These are phyloP conservation scores for Chondrosia reniformis DNA, from an alignment of 37 sponge, comb jelly and placozoan species.

Conservation along the genomic window DNA sequence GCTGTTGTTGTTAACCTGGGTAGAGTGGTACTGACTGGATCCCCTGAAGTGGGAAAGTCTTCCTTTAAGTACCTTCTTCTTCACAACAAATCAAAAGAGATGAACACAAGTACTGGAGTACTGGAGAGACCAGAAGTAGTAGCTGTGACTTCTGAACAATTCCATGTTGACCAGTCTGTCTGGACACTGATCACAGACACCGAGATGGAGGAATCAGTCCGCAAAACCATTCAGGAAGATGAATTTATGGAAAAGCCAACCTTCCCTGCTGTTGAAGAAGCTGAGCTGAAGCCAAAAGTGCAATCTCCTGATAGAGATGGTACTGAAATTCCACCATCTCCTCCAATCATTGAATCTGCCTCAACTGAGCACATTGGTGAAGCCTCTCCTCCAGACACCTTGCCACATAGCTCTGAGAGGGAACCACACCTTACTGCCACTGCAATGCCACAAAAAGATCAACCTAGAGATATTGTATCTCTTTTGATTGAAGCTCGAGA, in stretches of 20 bases:
- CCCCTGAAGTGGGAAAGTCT: neutral
- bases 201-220: neutral
- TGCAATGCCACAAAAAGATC: no score
- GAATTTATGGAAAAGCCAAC: neutral
- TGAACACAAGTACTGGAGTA: neutral
- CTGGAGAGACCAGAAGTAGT: constrained; percentile 13
- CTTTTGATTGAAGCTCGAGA: no score
- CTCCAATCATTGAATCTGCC: neutral
- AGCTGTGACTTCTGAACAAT: neutral
- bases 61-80: neutral
- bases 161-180: neutral
- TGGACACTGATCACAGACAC: neutral
- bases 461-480: no score
- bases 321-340: neutral
- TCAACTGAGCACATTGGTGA: no score
- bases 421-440: no score
- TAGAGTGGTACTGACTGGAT: neutral
- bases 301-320: neutral
- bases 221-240: neutral
- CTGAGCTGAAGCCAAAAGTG: neutral
- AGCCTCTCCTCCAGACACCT: no score
- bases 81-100: neutral
- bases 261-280: neutral
- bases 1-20: neutral
- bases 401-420: no score